Evolutionary conservation across 1,140 invertebrate species (phyloP), one percentile per base, ranked within the genome.

Genomic region (Drosophila melanogaster): DNA sequence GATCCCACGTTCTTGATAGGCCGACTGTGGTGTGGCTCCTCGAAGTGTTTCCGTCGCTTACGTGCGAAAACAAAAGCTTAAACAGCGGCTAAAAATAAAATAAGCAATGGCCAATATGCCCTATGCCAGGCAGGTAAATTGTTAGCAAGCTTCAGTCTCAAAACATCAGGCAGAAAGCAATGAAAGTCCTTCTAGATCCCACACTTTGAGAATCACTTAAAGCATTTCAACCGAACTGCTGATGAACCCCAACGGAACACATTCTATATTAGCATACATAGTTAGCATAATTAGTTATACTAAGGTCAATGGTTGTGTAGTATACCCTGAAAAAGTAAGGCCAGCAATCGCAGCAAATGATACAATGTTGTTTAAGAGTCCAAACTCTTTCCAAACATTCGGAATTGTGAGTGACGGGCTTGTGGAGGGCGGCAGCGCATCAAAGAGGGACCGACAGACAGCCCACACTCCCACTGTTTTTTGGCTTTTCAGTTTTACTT

Each of bases 31-130:
- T 83, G 70, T 79, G 72, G 73, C 81, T 59, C 64, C 80, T 85
- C 77, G 85, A 85, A 85, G 69, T 57, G 61, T 65, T 77, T 83
- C 75, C 71, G 38, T 54, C 64, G 62, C 55, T 79, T 79, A 85
- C 81, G 73, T 85, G 81, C 81, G 54, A 84, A 79, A 61, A 79
- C 46, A 50, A 35, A 37, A 59, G 5, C 15, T 17, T 8, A 11
- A 35, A 26, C 41, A 41, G 59, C 24, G 38, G 12, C 53, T 61
- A 40, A 58, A 61, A 41, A 15, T 41, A 17, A 19, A 57, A 8
- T 4, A 19, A 19, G n/a, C 56, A 19, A 11, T 3, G n/a, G 8
- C 30, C 30, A 30, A 30, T 8, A 53, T 11, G 43, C 12, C 12
- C 11, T 47, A 12, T 22, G 43, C 19, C 58, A n/a, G 19, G 22